Base-by-base conservation (phyloP, 2,888 invertebrate species). In the Nomada goodeniana region DNA sequence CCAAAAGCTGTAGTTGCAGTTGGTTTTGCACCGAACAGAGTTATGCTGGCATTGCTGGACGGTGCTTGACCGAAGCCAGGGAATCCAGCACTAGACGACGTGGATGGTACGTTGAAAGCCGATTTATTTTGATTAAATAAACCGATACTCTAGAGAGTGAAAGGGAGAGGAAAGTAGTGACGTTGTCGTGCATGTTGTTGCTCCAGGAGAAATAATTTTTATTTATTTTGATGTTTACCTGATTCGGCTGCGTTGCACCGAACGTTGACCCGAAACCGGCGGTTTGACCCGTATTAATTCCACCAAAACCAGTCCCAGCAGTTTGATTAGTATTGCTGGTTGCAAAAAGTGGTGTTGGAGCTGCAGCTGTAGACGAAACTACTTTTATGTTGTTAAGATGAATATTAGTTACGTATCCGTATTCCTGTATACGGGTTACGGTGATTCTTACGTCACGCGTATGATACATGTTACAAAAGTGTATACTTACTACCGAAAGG, bases 121-220 rank as follows among this genome's bases (percentile, higher is more conserved):
- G 94, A 90, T 87, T 94, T 94, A 81, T 93, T 94, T 83, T 94
- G 94, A 68, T 92, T 93, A 82, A 95, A 95, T 23, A 95, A 89
- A 52, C 94, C 94, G 69, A 94, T 93, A 76, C 89, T 92, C 92
- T 94, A 86, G 29, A 64, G 67, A 57, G 2, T 76, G 50, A 70
- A 5, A 29, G 4, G 20, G 47, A 52, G n/a, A 64, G 1, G 9
- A 23, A 57, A 20, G 36, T 10, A n/a, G 36, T 5, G 36, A 36
- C 36, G 36, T 36, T 36, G 36, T 7, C 36, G 36, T 36, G 36
- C 0, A 7, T 36, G 7, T 36, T 0, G 36, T 36, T 36, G 7
- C 36, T 7, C 36, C 0, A 36, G 7, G 36, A 36, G 36, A 7
- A 7, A 36, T 36, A 7, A 36, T 36, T 36, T 36, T 0, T 36